Conservation (phyloP, 2,797 vertebrate species). For the Silurus aristotelis region DNA sequence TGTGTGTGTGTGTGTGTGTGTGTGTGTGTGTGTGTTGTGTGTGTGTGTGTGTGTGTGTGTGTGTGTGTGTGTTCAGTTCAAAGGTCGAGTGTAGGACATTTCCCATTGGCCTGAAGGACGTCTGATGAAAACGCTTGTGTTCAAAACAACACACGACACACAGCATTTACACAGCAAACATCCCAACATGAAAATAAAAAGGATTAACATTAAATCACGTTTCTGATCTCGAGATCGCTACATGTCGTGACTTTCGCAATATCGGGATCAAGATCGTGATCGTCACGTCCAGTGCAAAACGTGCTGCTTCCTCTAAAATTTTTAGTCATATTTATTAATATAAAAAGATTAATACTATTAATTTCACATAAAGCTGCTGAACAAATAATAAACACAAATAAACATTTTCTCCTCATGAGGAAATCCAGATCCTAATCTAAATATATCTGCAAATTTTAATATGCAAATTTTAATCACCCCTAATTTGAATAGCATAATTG, state of each 20-base stretch:
- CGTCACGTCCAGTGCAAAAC: too few species aligned
- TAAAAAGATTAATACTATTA: not conserved
- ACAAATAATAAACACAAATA: not conserved
- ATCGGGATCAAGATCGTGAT: too few species aligned
- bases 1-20: not conserved
- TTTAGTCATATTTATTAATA: too few species aligned
- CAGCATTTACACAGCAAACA: slow-evolving; percentile 14
- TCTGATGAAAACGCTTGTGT: not conserved
- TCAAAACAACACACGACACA: not conserved
- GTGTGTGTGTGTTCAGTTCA: not conserved
- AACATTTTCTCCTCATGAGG: not conserved
- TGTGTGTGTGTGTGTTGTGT: not conserved
- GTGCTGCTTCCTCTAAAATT: too few species aligned
- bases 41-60: not conserved
- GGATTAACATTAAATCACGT: too few species aligned
- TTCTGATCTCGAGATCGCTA: too few species aligned
- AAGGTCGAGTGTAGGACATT: slow-evolving; percentile 8
- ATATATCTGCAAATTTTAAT: not conserved
- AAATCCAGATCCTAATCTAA: not conserved
- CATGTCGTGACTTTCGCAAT: too few species aligned
- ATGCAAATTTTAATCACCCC: not conserved
- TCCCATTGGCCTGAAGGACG: slow-evolving; percentile 7
- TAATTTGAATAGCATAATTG: not conserved
- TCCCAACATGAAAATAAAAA: not conserved
- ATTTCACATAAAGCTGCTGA: not conserved